Evolutionary conservation across 1,140 invertebrate species (phyloP), one percentile per base, ranked within the genome.

Genomic region (Euwallacea fornicatus): DNA sequence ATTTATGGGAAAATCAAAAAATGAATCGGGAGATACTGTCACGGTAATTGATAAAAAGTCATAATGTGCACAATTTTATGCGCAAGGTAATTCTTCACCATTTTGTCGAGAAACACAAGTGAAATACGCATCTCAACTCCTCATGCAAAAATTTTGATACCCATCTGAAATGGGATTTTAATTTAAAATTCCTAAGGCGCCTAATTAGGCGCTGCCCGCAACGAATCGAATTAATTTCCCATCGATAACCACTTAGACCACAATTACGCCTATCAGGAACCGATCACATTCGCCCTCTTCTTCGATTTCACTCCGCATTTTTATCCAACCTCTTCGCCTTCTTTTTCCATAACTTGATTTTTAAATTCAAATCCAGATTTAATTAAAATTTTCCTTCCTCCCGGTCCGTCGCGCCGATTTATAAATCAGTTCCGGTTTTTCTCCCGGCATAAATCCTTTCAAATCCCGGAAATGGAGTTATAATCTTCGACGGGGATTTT

Each of bases 401-500:
- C 59, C 64, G 44, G 50, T 6, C 64, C 43, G 63, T 59, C 69
- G 44, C 63, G 63, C 21, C 65, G 56, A 60, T 66, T 43, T 61
- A 7, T 15, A 55, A 55, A 61, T 72, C 69, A 47, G 46, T 72
- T 72, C 71, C 58, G 71, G 66, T 63, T 72, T 71, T 66, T 71
- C 63, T 64, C 43, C 33, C 13, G 15, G 63, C 47, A 66, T 66
- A 67, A 75, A 72, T 69, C 67, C 58, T 66, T 70, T 72, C 64
- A 72, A 68, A 72, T 70, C 41, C 65, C 70, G 73, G 73, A 75
- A 75, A 75, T 75, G 67, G 71, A 72, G 70, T 72, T 72, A 72
- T 71, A 75, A 72, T 75, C 63, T 61, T 66, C 44, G 63, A 42
- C 42, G 9, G 59, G 33, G 54, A 67, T 67, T 72, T 75, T 72